Evolutionary conservation across 1,140 invertebrate species (phyloP).

Genomic region (Zaprionus lachaisei): DNA sequence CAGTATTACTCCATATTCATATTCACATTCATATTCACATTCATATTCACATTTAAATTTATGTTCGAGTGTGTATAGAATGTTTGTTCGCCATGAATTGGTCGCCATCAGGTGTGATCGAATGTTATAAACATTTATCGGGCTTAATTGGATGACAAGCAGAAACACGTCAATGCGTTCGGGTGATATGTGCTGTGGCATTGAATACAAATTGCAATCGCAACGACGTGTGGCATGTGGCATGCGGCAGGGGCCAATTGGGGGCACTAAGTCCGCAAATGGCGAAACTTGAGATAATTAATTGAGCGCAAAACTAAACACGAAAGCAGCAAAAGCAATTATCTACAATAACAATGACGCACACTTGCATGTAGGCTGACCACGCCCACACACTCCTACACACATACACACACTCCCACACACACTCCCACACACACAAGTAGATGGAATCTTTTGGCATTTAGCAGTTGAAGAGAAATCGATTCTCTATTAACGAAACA

Average conservation of each 20-base stretch:
- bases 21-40: no score
- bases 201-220: conserved; percentile 71
- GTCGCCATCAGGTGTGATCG: conserved; percentile 1
- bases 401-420: conserved; percentile 1
- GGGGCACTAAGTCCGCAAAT: conserved; percentile 67
- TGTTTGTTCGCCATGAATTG: background rate
- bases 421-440: conserved; percentile 6
- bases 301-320: conserved; percentile 80
- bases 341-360: conserved; percentile 67
- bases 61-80: no score
- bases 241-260: conserved; percentile 33
- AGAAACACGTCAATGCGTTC: conserved; percentile 19
- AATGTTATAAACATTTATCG: conserved; percentile 15
- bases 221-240: conserved; percentile 11
- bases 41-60: no score
- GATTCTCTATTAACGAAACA: conserved; percentile 78
- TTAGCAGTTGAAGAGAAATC: conserved; percentile 76
- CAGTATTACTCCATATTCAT: no score
- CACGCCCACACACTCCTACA: background rate
- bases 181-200: conserved; percentile 48
- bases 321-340: conserved; percentile 75
- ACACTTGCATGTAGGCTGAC: conserved; percentile 25
- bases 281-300: conserved; percentile 78
- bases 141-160: conserved; percentile 28
- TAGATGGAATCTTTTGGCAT: conserved; percentile 74